Base-by-base conservation (phyloP, 2,797 vertebrate genomes). In the Darevskia mixta region DNA sequence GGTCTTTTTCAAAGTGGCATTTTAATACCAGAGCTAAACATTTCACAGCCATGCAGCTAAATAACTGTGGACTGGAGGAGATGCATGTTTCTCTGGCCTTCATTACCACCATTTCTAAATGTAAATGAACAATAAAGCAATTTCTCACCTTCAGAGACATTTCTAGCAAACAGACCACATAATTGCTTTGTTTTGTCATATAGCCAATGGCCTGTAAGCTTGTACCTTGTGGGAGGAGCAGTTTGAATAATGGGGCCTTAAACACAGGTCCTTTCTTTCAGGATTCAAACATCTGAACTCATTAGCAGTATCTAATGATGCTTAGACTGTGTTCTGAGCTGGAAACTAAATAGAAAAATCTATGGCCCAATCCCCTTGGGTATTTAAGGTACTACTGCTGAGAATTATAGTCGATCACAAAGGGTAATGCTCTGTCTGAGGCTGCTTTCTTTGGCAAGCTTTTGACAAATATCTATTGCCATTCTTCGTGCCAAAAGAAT, bases 311-410 rank as follows among this genome's bases (percentile, higher is more conserved):
- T 83, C 71, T 88, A 90, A 92, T 78, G 79, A 94, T 29, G 23
- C 79, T 89, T 61, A 86, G 84, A 88, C 25, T 90, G 72, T 35
- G 77, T 23, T 79, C 77, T 61, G 49, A 95, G 61, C 32, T 86
- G 84, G 79, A 93, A 90, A 87, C 85, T 88, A 91, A 92, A 92
- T 90, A 92, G 29, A 67, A 83, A 86, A 91, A 88, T 66, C 35
- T 87, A 17, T 86, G 2, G 89, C 38, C 87, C 78, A 82, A 45
- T 79, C 89, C 69, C 76, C 83, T 83, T 32, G 83, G 87, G 77
- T 92, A 92, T 75, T 92, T 69, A 91, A 45, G 29, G 83, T 77
- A 89, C 25, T 82, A 45, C 69, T 91, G 86, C 5, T 67, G 79
- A 83, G 88, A 94, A 92, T 91, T 73, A 89, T 1, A 0, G 0